Base-by-base conservation (phyloP, 2,888 invertebrate species). In the Ophion ellenae region DNA sequence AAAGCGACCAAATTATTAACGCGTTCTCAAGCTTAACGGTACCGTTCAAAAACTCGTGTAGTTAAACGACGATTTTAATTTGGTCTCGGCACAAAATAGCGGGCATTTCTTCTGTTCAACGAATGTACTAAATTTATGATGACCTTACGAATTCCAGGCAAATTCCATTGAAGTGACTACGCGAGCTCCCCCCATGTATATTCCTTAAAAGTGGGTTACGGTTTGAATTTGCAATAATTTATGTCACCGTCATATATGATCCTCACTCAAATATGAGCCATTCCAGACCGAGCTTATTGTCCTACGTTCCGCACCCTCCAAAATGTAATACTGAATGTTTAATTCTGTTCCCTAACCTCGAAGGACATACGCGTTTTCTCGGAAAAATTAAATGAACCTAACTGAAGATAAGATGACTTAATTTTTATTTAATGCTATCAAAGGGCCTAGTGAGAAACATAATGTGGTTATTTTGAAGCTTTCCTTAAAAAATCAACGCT, bases 131-230 rank as follows among this genome's bases (percentile, higher is more conserved):
- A 45, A 77, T 85, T 86, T 81, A 40, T 70, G 86, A 86, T 83
- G 86, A 86, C 70, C 40, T 69, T 69, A 75, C 83, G n/a, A 83
- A 86, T 86, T 83, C 83, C 86, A 45, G 57, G 47, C 32, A 83
- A 77, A 63, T 47, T 79, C 47, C 32, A n/a, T 10, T 7, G 47
- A 36, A 66, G 40, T n/a, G 66, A 40, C 81, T 40, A 63, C 24
- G 76, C 64, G 20, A 77, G 71, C 76, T 67, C 57, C 69, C 40
- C 66, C 53, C 63, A 32, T 69, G 69, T 57, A 79, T 75, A 71
- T 83, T 73, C 73, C n/a, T 67, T 47, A n/a, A 75, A 86, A 86
- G 81, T 86, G 74, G 86, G 86, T 81, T 86, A 83, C 73, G 73
- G 45, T 69, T 45, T 69, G 69, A 64, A 28, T 81, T 78, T 67